Evolutionary conservation across 2,113 vertebrate genomes (phyloP).

Genomic region (Callionymus lyra): DNA sequence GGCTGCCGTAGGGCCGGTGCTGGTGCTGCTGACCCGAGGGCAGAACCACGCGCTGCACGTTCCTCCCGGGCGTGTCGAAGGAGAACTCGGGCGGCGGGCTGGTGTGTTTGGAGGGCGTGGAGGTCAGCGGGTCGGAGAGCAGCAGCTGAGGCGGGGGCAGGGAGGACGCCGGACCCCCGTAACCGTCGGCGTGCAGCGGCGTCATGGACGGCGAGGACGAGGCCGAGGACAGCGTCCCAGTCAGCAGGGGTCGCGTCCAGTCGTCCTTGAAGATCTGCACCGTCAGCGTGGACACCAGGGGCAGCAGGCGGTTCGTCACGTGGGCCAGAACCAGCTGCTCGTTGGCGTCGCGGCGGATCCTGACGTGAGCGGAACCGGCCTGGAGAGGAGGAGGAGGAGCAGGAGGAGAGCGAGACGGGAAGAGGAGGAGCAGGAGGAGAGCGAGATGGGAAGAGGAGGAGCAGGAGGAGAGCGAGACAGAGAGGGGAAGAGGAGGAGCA

Average conservation of each 20-base stretch:
- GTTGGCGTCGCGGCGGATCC: conserved; percentile 92
- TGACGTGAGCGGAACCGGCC: conserved; percentile 92
- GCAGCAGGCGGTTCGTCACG: conserved; percentile 85
- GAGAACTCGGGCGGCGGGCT: conserved; percentile 90
- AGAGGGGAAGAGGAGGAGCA: not conserved
- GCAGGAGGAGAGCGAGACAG: not conserved
- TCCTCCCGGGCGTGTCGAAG: conserved; percentile 85
- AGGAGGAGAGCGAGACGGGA: not conserved
- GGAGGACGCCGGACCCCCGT: conserved; percentile 52
- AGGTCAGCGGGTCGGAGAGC: conserved; percentile 73
- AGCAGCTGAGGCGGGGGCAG: conserved; percentile 45
- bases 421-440: not conserved
- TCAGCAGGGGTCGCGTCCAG: conserved; percentile 81
- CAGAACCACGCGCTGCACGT: conserved; percentile 74
- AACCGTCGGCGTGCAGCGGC: conserved; percentile 69
- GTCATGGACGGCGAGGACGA: conserved; percentile 21
- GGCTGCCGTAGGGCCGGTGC: conserved; percentile 69
- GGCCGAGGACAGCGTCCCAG: conserved; percentile 66
- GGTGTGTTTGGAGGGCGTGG: conserved; percentile 83
- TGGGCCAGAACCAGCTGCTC: conserved; percentile 97
- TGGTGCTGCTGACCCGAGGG: conserved; percentile 58
- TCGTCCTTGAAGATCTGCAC: conserved; percentile 98
- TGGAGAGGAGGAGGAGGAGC: conserved; percentile 34
- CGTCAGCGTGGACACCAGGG: conserved; percentile 83
- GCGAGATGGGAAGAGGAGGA: too few species aligned